A percentile compares a stretch with the other conserved stretches of the same genome.
Conservation (phyloP, 2,797 vertebrate genomes). For the Siniperca obscura region DNA sequence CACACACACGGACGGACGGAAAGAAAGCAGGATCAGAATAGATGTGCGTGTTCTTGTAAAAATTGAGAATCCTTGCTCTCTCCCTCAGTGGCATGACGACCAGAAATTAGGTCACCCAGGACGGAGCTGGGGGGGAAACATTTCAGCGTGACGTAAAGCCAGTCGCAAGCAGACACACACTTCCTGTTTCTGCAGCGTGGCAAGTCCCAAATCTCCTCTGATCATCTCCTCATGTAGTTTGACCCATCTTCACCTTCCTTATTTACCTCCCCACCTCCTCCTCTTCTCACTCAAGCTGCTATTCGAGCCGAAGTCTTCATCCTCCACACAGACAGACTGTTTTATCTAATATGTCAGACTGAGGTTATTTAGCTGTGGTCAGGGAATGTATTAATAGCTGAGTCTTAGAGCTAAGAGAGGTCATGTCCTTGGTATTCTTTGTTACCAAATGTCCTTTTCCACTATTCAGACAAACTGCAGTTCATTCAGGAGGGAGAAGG, state of each 20-base stretch:
- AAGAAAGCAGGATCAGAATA: background rate
- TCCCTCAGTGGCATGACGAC: constrained; percentile 39
- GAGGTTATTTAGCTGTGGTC: background rate
- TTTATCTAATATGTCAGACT: background rate
- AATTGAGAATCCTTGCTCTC: constrained; percentile 24
- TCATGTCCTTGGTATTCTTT: background rate
- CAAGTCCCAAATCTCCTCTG: constrained; percentile 19
- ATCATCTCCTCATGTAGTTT: background rate
- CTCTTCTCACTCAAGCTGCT: background rate
- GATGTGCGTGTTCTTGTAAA: constrained; percentile 27
- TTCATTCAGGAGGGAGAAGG: background rate
- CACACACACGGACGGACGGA: background rate
- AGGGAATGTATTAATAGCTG: constrained; percentile 6
- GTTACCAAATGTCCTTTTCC: background rate
- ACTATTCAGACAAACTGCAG: background rate
- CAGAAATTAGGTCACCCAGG: constrained; percentile 81
- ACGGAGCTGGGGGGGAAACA: constrained; percentile 55
- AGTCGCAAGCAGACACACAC: constrained; percentile 43
- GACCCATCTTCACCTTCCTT: background rate
- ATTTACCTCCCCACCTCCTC: background rate
- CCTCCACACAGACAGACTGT: background rate
- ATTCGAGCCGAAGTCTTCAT: background rate
- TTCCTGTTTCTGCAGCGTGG: constrained; percentile 52
- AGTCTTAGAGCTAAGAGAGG: constrained; percentile 10
- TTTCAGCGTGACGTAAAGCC: constrained; percentile 62